Base-by-base conservation (phyloP, 2,888 invertebrate species). In the Drosophila limbata region DNA sequence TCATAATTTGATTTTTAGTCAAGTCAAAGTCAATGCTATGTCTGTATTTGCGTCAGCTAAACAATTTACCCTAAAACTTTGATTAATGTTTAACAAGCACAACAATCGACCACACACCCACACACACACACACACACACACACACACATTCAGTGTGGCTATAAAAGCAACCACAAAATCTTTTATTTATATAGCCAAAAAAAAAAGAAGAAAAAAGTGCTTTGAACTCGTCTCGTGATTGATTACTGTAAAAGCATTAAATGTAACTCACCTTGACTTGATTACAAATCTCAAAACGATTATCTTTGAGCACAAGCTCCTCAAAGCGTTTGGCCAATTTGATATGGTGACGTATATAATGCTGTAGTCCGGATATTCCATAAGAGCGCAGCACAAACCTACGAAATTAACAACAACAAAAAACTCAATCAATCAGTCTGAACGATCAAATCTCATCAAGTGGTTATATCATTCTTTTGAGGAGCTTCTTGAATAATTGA, bases 281-380 rank as follows among this genome's bases (percentile, higher is more conserved):
- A 92, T 98, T 98, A 93, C 97, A 96, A 55, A 99, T 95, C 93
- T 98, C 96, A 92, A 98, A 99, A 78, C 98, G 94, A 62, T 94
- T 94, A 93, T 99, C 98, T 84, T 95, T 95, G 81, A 94, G 94
- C 15, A 98, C 97, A 48, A 95, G 94, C 52, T 94, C 93, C 92
- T 98, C 98, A 91, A 99, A 98, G 79, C 95, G 94, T 92, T 98
- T 98, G 13, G 99, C 98, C 78, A 99, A 94, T 82, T 95, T 94
- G 84, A 97, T 96, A 91, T 99, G 99, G 92, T 96, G 96, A 72
- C 99, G 94, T 73, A 99, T 97, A 91, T 99, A 99, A 64, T 95
- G 95, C 92, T 98, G 98, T 51, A 99, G 93, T 0, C 99, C 99
- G 68, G 96, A 96, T 82, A 99, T 96, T 19, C 99, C 99, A 90